Base-by-base conservation (phyloP, 2,113 vertebrate species). In the Jaculus jaculus region DNA sequence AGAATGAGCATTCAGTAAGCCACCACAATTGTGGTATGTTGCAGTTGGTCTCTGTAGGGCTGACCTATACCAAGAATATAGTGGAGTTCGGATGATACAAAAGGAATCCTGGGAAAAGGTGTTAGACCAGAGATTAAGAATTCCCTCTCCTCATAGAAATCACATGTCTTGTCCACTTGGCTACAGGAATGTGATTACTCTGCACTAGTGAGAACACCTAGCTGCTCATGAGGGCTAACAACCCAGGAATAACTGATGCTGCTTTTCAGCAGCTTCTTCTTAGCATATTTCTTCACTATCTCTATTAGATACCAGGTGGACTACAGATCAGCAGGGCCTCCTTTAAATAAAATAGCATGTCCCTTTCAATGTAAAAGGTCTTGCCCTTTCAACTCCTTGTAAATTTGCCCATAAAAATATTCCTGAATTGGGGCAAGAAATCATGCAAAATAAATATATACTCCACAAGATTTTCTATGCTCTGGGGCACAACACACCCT, bases 351-450 rank as follows among this genome's bases (percentile, higher is more conserved):
- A 11, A 84, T 12, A 83, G 61, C 11, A 65, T 17, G 30, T 8
- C 74, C 37, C 16, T 94, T 87, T 66, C 18, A 34, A 20, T 17
- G 32, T 5, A 15, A 13, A 95, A 58, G 8, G 21, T 39, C 32
- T 32, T 75, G 63, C 15, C 30, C 73, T 95, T 96, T 92, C 51
- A 34, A 83, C 23, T 80, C 80, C 63, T 69, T 61, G 82, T 37
- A 85, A 79, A 93, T 30, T 80, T 71, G 81, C 85, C 92, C 79
- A 73, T 51, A 77, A 95, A 87, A 86, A 39, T 71, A 28, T 79
- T 90, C n/a, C 86, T 39, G 54, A 93, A 91, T 71, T 32, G 24
- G 60, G 42, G 54, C 84, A 86, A 82, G 91, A 93, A 95, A 61
- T 92, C 92, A 84, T 5, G 54, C 87, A 87, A 92, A 90, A 93